Base-by-base conservation (phyloP, 2,113 vertebrate genomes). In the Brachyhypopomus occidentalis region DNA sequence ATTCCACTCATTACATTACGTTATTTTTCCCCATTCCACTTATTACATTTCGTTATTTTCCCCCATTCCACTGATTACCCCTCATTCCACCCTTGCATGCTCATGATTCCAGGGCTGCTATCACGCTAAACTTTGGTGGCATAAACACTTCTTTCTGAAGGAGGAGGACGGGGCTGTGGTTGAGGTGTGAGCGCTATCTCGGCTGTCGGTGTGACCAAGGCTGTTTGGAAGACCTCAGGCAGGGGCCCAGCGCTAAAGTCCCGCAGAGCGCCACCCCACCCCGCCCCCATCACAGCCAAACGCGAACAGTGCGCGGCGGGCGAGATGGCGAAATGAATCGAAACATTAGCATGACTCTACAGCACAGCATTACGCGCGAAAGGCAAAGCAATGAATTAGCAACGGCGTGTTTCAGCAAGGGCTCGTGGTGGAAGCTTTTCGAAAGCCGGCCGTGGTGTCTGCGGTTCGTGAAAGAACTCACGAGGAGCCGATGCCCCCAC, bases 101-200 rank as follows among this genome's bases (percentile, higher is more conserved):
- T 59, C 64, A 67, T 30, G 52, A 67, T 79, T 83, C 36, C 41
- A 59, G 73, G 17, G 25, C 67, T 55, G 73, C 75, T 60, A 81
- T 64, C 30, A n/a, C 41, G 5, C 74, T 71, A 48, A 81, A 84
- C 86, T 90, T 69, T 77, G 9, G 69, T 81, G 73, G 80, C 66
- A 86, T 86, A 63, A 87, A 88, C 90, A 79, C 89, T 89, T 89
- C 80, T 63, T 69, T 88, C 77, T 88, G 38, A 14, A 79, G 78
- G 75, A 25, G 45, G 64, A 48, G 69, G 79, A 75, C 64, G 27
- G 58, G 58, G 78, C 58, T 12, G n/a, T n/a, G 25, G 69, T 78
- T 83, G 55, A 88, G 89, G 85, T 77, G 83, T 78, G 79, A 72
- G 86, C 82, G 67, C 25, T 62, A 41, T 67, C 41, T 78, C 58